Evolutionary conservation across 2,113 vertebrate genomes (phyloP).

Genomic region (Numida meleagris): DNA sequence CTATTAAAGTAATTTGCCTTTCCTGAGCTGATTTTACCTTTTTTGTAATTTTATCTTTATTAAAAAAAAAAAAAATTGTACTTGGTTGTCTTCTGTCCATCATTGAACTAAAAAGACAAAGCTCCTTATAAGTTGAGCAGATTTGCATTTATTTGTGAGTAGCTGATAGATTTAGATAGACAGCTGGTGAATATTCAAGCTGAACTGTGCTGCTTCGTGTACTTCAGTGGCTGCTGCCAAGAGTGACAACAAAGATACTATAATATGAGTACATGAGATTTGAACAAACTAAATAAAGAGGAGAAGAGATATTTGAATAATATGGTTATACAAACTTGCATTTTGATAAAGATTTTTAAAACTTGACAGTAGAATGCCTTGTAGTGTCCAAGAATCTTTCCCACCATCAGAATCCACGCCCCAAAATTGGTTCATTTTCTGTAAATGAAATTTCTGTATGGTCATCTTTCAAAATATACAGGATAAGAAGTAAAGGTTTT

Average conservation of each 20-base stretch:
- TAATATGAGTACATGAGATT: rapidly evolving
- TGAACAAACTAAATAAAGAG: neutral
- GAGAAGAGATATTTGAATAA: neutral
- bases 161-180: neutral
- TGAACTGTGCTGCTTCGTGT: neutral
- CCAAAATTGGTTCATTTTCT: neutral
- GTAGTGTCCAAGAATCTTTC: neutral
- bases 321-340: rapidly evolving
- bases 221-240: neutral
- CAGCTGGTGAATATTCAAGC: neutral
- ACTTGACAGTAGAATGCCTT: neutral
- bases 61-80: slow-evolving; percentile 81
- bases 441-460: neutral
- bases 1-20: slow-evolving; percentile 86
- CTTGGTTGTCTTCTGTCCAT: slow-evolving; percentile 69
- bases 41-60: slow-evolving; percentile 88
- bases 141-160: rapidly evolving
- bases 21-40: slow-evolving; percentile 84
- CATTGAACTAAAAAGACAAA: slow-evolving; percentile 25
- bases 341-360: neutral
- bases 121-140: neutral
- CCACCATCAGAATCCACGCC: neutral
- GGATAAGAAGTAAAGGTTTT: neutral
- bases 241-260: neutral
- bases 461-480: neutral